A percentile compares a stretch with the other conserved stretches of the same genome.
Evolutionary conservation across 2,888 invertebrate species (phyloP).

Genomic region (Hirudinaria manillensis): DNA sequence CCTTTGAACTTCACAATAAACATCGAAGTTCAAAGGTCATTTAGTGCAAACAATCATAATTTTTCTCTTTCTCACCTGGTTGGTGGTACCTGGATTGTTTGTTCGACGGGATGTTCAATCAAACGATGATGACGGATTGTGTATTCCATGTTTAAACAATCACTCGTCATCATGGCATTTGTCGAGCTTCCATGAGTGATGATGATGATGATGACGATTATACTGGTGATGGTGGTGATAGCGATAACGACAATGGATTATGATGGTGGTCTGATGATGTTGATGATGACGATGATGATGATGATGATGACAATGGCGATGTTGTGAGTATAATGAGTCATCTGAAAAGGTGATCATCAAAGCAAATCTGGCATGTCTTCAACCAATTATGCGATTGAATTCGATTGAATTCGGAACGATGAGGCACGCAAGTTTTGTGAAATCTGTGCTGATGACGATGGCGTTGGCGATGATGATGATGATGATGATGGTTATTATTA

Average conservation of each 20-base stretch:
- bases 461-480: background rate
- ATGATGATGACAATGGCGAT: conserved; percentile 30
- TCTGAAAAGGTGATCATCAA: background rate
- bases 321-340: background rate
- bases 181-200: conserved; percentile 1
- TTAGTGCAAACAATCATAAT: too few relatives aligned
- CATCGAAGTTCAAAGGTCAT: too few relatives aligned
- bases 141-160: too few relatives aligned
- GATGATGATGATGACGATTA: conserved; percentile 19
- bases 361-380: background rate
- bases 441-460: background rate
- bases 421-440: background rate
- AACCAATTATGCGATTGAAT: background rate
- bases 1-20: too few relatives aligned
- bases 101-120: too few relatives aligned
- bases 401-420: background rate
- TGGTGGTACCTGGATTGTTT: too few relatives aligned
- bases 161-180: conserved; percentile 12
- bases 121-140: too few relatives aligned
- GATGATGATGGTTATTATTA: background rate
- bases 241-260: conserved; percentile 17
- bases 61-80: too few relatives aligned
- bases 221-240: background rate
- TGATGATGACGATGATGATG: conserved; percentile 24
- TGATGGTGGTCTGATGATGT: conserved; percentile 23